phyloP scores from a whole-genome alignment of 2,797 vertebrate genomes.

The Cynopterus sphinx region DNA sequence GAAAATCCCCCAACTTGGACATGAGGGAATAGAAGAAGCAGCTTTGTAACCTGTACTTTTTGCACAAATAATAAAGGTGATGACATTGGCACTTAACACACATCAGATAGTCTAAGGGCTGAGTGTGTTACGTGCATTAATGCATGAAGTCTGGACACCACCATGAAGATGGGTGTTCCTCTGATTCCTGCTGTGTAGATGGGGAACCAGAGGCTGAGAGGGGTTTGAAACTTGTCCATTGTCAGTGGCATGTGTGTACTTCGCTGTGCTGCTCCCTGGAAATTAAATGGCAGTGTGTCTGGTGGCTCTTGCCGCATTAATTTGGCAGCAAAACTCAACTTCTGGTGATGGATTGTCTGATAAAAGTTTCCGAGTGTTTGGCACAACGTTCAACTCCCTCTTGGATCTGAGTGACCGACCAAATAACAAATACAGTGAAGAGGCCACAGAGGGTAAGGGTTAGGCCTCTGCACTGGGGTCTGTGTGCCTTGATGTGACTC shows the following conservation, averaged over 20 bases:
- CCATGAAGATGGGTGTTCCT: not conserved
- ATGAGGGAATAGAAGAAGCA: accelerated
- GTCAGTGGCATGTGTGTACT: not conserved
- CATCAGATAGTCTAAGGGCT: not conserved
- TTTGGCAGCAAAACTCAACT: not conserved
- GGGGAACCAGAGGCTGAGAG: not conserved
- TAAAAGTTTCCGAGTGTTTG: accelerated
- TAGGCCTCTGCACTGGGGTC: not conserved
- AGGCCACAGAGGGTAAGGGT: too few relatives aligned
- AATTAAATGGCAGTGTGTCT: not conserved
- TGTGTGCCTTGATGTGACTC: not conserved
- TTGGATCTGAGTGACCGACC: not conserved
- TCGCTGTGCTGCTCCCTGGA: not conserved
- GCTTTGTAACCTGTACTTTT: not conserved
- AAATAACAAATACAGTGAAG: accelerated
- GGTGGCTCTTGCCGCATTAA: not conserved
- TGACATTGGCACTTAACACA: not conserved
- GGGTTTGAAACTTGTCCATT: not conserved
- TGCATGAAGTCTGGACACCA: accelerated
- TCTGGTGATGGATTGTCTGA: not conserved
- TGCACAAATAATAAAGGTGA: accelerated
- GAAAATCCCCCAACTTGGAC: not conserved
- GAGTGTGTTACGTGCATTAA: accelerated
- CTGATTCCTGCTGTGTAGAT: not conserved
- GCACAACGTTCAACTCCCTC: not conserved